Conservation (phyloP, 2,888 invertebrate species). For the Vanessa cardui region DNA sequence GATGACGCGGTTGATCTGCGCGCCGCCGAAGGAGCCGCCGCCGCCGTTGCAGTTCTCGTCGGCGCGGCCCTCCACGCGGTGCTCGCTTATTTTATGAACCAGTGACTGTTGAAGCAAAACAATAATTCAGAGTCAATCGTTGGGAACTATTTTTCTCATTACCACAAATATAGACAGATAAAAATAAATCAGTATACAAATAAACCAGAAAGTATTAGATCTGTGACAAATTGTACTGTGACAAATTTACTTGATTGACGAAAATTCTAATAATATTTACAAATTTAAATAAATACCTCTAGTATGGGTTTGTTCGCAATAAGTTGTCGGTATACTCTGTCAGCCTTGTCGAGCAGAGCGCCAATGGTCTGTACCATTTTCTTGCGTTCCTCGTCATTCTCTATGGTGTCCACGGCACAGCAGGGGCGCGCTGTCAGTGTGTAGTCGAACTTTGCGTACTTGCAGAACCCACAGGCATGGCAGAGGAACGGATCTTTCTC, state of each 20-base stretch:
- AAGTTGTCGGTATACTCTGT: conserved; percentile 95
- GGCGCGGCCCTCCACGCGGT: conserved; percentile 87
- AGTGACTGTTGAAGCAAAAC: conserved; percentile 77
- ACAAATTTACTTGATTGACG: no score
- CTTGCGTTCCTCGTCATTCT: conserved; percentile 97
- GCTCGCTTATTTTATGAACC: conserved; percentile 93
- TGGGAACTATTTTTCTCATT: no score
- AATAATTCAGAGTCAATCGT: no score
- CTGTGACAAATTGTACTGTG: no score
- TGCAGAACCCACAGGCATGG: conserved; percentile 99
- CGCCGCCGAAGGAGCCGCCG: conserved; percentile 80
- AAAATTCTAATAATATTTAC: no score
- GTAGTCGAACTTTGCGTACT: conserved; percentile 99
- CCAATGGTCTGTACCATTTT: conserved; percentile 97
- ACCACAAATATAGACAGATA: neutral
- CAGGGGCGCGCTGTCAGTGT: conserved; percentile 94
- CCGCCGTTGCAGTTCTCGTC: conserved; percentile 78
- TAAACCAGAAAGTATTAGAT: no score
- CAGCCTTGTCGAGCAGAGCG: conserved; percentile 95
- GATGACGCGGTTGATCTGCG: conserved; percentile 95
- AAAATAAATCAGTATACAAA: neutral
- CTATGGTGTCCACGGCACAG: conserved; percentile 98
- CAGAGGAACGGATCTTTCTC: conserved; percentile 99
- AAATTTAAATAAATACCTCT: conserved; percentile 82
- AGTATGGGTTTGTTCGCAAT: conserved; percentile 94